Percentiles rank a stretch among this genome's conserved stretches.
These are phyloP conservation scores for Aphrophora alni DNA, from an alignment of 2,888 invertebrate species.

Conservation along the genomic window DNA sequence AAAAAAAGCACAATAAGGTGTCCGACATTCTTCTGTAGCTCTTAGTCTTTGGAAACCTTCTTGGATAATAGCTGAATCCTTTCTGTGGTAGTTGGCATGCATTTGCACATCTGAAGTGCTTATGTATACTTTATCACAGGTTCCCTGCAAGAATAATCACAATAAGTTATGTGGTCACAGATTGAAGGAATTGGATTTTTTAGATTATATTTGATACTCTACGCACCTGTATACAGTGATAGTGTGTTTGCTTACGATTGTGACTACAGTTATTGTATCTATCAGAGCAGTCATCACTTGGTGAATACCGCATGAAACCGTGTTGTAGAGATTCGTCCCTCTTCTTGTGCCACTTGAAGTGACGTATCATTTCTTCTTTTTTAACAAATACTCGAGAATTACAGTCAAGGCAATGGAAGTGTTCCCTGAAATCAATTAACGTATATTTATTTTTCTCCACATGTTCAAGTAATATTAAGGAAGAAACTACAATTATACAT, in stretches of 20 bases:
- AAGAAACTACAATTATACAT: too few species aligned
- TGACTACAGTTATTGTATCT: constrained; percentile 83
- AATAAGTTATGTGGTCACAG: constrained; percentile 8
- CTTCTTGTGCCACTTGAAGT: constrained; percentile 99
- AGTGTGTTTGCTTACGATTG: constrained; percentile 94
- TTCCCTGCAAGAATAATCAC: constrained; percentile 56
- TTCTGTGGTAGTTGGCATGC: constrained; percentile 98
- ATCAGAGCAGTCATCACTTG: constrained; percentile 92
- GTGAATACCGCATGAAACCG: constrained; percentile 94
- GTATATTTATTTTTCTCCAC: neutral
- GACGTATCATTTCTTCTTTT: constrained; percentile 98
- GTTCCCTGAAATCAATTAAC: constrained; percentile 69
- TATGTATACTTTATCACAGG: constrained; percentile 77
- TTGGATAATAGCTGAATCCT: constrained; percentile 96
- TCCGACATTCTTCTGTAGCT: constrained; percentile 94
- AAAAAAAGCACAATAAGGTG: constrained; percentile 88
- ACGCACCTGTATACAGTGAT: constrained; percentile 90
- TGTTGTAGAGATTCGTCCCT: constrained; percentile 95
- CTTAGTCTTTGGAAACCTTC: constrained; percentile 97
- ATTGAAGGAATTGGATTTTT: neutral
- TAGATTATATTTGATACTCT: too few species aligned
- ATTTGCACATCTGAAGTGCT: constrained; percentile 99
- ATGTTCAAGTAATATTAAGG: too few species aligned
- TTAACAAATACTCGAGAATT: constrained; percentile 89
- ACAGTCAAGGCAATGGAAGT: constrained; percentile 91